Evolutionary conservation across 2,113 vertebrate species (phyloP), one percentile per base, ranked within the genome.

Genomic region (Poecile atricapillus): DNA sequence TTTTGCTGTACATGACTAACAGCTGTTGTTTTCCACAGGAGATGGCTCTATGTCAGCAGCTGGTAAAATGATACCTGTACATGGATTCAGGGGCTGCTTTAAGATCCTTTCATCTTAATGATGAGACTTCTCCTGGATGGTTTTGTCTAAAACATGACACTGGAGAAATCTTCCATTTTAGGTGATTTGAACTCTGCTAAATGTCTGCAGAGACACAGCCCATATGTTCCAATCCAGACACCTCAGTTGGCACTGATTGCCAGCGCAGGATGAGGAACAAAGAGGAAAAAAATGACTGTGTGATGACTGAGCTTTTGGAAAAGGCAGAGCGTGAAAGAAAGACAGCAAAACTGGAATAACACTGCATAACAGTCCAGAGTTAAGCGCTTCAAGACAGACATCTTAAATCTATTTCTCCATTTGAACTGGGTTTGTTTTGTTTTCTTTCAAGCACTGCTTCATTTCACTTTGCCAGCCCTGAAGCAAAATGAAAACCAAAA

Each of bases 21-120:
- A 94, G 94, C 88, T 92, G 63, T 27, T 90, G 79, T 93, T 94
- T 94, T 89, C 86, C 76, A 86, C 59, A 77, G 73, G 80, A 87
- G 76, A 81, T 74, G 64, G 47, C 64, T 93, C 76, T 47, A 21
- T 63, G 87, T 90, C 55, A 92, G 60, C 3, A 0, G 31, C 70
- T 83, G 50, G 60, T 83, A 65, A 90, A 69, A 50, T 27, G n/a
- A 93, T 82, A 90, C 74, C 78, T 91, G 76, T n/a, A 24, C n/a
- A 16, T 3, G 7, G 69, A 73, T 58, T 74, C 44, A 74, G n/a
- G 55, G n/a, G 12, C 52, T 87, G n/a, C 76, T 89, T 81, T 59
- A 59, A 70, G 64, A 87, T 56, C 44, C 43, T 81, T 90, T 83
- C 2, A 0, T 70, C 35, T 81, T 63, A 67, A 44, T 31, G 43